Evolutionary conservation across 2,888 invertebrate species (phyloP).

Genomic region (Seira ritae): DNA sequence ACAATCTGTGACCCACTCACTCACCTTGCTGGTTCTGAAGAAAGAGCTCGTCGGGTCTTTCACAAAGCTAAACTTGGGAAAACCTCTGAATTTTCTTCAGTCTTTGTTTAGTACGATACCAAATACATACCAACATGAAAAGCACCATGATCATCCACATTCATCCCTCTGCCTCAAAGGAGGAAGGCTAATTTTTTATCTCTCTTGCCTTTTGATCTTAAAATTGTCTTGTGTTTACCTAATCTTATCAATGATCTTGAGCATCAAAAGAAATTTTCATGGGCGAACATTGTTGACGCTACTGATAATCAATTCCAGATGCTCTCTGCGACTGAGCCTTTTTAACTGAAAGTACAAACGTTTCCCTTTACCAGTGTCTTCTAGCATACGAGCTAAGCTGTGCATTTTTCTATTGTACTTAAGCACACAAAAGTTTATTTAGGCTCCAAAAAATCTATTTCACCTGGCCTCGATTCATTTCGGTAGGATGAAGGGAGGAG

Average conservation of each 20-base stretch:
- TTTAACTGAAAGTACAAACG: slow-evolving; percentile 2
- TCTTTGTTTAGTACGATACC: neutral
- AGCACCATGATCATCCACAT: neutral
- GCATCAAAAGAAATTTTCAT: neutral
- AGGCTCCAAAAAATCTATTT: neutral
- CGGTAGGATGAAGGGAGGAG: neutral
- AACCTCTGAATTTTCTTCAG: too few species aligned
- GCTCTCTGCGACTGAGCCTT: neutral
- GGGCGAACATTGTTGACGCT: too few species aligned
- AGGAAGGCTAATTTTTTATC: neutral
- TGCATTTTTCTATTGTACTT: neutral
- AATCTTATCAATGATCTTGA: neutral
- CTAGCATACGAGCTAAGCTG: neutral
- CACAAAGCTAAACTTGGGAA: neutral
- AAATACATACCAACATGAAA: neutral
- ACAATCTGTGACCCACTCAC: slow-evolving; percentile 1
- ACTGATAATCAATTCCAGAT: neutral
- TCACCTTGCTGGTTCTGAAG: neutral
- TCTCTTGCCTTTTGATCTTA: neutral
- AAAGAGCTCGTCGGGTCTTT: neutral
- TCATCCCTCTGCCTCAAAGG: neutral
- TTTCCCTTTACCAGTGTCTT: neutral
- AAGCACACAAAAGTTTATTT: neutral
- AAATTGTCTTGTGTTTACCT: neutral
- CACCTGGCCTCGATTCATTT: neutral